Evolutionary conservation across 2,797 vertebrate genomes (phyloP), one percentile per base, ranked within the genome.

Genomic region (Urocyon cinereoargenteus): DNA sequence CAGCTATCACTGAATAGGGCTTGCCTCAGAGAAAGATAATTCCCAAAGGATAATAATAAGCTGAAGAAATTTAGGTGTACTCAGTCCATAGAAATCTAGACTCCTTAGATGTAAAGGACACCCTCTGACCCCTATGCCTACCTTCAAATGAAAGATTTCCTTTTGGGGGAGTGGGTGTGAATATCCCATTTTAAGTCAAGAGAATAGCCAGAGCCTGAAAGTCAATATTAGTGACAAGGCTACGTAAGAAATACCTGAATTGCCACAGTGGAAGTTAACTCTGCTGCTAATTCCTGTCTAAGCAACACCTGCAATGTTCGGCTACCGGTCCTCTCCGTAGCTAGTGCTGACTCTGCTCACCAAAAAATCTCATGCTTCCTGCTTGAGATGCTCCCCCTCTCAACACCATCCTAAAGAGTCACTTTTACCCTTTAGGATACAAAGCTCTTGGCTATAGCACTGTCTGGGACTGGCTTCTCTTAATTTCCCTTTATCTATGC

Each of bases 11-110:
- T 59, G 45, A 34, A 73, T 93, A 93, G 49, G 13, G 18, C 12
- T 73, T 94, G 24, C 13, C 64, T 51, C 13, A 66, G 78, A 96
- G 36, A 91, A 66, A 83, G 51, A 88, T 90, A 84, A 83, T 91
- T 59, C 49, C 75, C 22, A 36, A 70, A 70, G 79, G 40, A 66
- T 24, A 86, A 95, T n/a, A 83, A 92, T 59, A 22, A 92, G 66
- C 34, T 90, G 24, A 95, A 51, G 51, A 91, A 82, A 83, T 66
- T 14, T 64, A 14, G 45, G 8, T n/a, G 3, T 1, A 51, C 19
- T 75, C 10, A 59, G 70, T 85, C 61, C 19, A 45, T 36, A 73
- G 68, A 83, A 83, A 93, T 2, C 3, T 40, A 81, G 78, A 24
- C n/a, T 85, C 51, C 61, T 77, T 87, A 34, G 12, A 72, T 57